Evolutionary conservation across 2,113 vertebrate species (phyloP).

Genomic region (Leucopternis melanops): DNA sequence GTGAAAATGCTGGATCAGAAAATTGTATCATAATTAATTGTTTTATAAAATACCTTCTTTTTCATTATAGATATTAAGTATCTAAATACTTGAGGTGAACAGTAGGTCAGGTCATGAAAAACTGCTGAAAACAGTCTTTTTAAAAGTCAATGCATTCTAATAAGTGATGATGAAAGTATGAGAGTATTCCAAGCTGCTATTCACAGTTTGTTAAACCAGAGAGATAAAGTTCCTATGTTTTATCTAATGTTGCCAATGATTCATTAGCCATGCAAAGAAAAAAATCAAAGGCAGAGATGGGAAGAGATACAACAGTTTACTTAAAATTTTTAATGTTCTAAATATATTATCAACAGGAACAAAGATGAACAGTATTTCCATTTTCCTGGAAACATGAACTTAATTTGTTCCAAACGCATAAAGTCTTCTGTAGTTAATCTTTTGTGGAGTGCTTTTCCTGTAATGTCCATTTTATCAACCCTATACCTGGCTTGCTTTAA

Average conservation of each 20-base stretch:
- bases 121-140: not conserved
- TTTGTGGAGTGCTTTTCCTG: not conserved
- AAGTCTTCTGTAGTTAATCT: not conserved
- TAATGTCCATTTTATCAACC: not conserved
- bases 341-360: not conserved
- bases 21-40: constrained; percentile 32
- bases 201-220: not conserved
- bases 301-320: not conserved
- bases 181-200: not conserved
- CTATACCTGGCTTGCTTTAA: not conserved
- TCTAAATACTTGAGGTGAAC: constrained; percentile 28
- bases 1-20: constrained; percentile 45
- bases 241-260: not conserved
- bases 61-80: constrained; percentile 31
- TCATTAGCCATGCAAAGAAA: not conserved
- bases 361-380: not conserved
- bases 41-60: constrained; percentile 28
- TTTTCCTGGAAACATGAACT: not conserved
- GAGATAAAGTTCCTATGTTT: not conserved
- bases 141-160: constrained; percentile 14
- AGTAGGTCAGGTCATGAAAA: not conserved
- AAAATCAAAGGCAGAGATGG: not conserved
- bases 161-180: not conserved
- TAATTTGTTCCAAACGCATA: not conserved
- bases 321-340: not conserved